Evolutionary conservation across 2,113 vertebrate genomes (phyloP).

Genomic region (Hymenochirus boettgeri): DNA sequence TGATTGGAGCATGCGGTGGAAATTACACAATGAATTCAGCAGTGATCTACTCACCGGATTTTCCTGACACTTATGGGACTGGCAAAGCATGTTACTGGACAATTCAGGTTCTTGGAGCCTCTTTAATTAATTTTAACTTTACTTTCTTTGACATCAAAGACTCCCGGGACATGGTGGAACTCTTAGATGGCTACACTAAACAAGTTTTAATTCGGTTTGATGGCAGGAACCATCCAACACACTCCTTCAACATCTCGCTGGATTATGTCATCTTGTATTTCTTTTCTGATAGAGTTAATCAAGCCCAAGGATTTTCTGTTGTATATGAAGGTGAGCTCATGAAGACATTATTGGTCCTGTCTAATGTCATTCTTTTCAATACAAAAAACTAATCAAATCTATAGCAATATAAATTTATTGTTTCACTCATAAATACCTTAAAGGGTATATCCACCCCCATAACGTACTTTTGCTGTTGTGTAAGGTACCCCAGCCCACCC

Average conservation of each 20-base stretch:
- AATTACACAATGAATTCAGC: conserved; percentile 80
- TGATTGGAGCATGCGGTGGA: conserved; percentile 86
- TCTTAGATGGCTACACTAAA: conserved; percentile 85
- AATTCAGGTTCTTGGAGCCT: conserved; percentile 78
- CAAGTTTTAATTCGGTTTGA: conserved; percentile 82
- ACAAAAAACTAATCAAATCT: too few relatives aligned
- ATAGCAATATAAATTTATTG: too few relatives aligned
- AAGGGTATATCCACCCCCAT: too few relatives aligned
- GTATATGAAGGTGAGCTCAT: conserved; percentile 82
- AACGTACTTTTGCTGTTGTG: too few relatives aligned
- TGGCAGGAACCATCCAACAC: conserved; percentile 76
- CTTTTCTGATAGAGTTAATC: conserved; percentile 89
- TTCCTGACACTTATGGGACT: conserved; percentile 79
- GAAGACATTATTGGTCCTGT: too few relatives aligned
- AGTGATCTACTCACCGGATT: conserved; percentile 92
- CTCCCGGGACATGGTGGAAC: conserved; percentile 91
- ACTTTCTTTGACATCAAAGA: conserved; percentile 90
- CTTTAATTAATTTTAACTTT: conserved; percentile 82
- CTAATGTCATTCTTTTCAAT: conserved; percentile 21
- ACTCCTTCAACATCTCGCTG: conserved; percentile 77
- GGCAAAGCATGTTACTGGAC: conserved; percentile 93
- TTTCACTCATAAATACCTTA: too few relatives aligned
- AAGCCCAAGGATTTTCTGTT: conserved; percentile 88
- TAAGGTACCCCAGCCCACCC: too few relatives aligned
- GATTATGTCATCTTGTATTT: conserved; percentile 93